A percentile compares a stretch with the other conserved stretches of the same genome.
Conservation (phyloP, 2,797 vertebrate species). For the Pangasius larnaudii region DNA sequence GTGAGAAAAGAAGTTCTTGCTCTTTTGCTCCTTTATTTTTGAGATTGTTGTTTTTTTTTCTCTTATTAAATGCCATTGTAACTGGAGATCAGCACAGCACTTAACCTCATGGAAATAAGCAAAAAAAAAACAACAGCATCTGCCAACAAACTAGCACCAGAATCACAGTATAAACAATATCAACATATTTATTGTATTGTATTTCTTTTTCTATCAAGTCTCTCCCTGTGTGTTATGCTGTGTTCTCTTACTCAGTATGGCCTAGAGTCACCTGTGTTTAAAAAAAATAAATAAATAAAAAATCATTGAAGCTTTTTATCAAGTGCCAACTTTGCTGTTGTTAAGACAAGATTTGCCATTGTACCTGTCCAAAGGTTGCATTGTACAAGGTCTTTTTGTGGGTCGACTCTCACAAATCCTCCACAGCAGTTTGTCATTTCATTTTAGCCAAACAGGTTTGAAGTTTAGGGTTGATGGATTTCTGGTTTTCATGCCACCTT, state of each 20-base stretch:
- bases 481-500: background rate
- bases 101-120: background rate
- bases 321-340: background rate
- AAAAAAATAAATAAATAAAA: background rate
- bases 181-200: background rate
- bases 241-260: background rate
- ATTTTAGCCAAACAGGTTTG: background rate
- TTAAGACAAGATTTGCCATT: background rate
- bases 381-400: background rate
- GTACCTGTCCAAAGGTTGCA: background rate
- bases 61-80: background rate
- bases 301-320: background rate
- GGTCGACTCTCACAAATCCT: background rate
- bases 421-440: background rate
- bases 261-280: background rate
- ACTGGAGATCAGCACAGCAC: too few relatives aligned
- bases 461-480: background rate
- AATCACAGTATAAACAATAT: background rate
- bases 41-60: background rate
- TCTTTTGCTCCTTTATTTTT: too few relatives aligned
- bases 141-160: background rate
- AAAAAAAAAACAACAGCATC: background rate
- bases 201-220: background rate
- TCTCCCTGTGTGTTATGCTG: background rate
- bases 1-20: background rate